Conservation (phyloP, 2,888 invertebrate species). For the Eucriotettix oculatus region DNA sequence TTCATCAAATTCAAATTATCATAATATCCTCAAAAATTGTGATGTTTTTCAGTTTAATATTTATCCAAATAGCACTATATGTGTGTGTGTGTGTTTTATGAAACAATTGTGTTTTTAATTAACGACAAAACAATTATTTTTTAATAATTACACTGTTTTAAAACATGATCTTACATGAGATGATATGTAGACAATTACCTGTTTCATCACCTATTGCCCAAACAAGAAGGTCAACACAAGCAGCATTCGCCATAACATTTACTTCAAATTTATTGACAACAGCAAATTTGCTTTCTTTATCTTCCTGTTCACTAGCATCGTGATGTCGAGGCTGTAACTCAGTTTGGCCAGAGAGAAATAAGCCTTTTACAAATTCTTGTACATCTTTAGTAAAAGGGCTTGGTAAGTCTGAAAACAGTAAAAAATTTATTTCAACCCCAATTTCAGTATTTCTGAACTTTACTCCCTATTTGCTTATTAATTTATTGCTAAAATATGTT, state of each 20-base stretch:
- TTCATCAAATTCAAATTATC: no score
- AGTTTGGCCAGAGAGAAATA: conserved; percentile 85
- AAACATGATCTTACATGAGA: no score
- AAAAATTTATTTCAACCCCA: not conserved
- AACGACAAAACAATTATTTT: no score
- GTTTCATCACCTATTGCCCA: conserved; percentile 97
- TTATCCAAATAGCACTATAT: no score
- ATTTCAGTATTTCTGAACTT: no score
- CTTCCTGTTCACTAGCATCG: conserved; percentile 68
- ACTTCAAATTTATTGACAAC: conserved; percentile 83
- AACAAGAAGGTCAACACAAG: conserved; percentile 90
- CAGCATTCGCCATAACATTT: conserved; percentile 92
- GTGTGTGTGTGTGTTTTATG: no score
- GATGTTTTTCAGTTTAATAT: no score
- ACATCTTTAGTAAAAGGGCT: conserved; percentile 85
- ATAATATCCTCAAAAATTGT: no score
- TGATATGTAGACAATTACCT: conserved; percentile 35
- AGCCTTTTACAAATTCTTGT: conserved; percentile 71
- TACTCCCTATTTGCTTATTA: no score
- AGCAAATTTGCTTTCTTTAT: conserved; percentile 60
- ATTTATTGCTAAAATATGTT: no score
- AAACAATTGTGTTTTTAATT: no score
- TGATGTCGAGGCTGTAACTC: conserved; percentile 77
- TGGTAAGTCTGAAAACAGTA: conserved; percentile 47
- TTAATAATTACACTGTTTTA: no score